Conservation (phyloP, 2,113 vertebrate genomes). For the Pelvicachromis taeniatus region DNA sequence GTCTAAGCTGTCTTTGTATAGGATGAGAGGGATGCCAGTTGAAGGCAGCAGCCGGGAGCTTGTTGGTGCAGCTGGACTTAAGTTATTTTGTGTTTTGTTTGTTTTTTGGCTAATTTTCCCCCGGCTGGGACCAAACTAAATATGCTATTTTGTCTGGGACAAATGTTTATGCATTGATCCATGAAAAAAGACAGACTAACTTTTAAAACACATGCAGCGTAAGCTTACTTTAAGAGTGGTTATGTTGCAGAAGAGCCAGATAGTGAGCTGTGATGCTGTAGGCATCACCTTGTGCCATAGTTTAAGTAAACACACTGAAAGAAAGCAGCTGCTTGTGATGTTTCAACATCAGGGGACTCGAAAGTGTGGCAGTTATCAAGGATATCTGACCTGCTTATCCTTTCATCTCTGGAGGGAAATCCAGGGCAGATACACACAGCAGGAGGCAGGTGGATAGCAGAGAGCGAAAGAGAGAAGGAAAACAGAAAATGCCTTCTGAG, state of each 20-base stretch:
- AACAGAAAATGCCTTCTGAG: conserved; percentile 31
- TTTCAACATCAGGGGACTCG: background rate
- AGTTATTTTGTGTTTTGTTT: background rate
- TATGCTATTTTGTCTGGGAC: background rate
- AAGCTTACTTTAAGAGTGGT: background rate
- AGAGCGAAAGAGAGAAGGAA: conserved; percentile 7
- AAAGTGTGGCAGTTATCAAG: conserved; percentile 34
- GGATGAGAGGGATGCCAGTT: conserved; percentile 4
- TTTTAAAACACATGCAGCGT: background rate
- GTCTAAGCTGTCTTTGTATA: conserved; percentile 22
- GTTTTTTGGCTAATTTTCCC: background rate
- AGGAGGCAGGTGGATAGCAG: conserved; percentile 44
- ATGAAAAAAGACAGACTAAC: background rate
- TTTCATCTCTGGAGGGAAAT: conserved; percentile 48
- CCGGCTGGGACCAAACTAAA: background rate
- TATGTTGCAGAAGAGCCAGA: background rate
- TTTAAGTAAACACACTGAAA: background rate
- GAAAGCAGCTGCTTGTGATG: conserved; percentile 34
- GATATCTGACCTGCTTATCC: conserved; percentile 53
- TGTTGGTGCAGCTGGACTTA: conserved; percentile 22
- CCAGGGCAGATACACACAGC: conserved; percentile 30
- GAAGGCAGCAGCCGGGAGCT: background rate
- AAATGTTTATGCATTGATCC: background rate
- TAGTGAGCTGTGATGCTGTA: background rate
- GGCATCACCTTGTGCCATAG: background rate